A percentile compares a stretch with the other conserved stretches of the same genome.
These are phyloP conservation scores for Atrina japonica DNA, from an alignment of 2,888 invertebrate genomes.

Conservation along the genomic window DNA sequence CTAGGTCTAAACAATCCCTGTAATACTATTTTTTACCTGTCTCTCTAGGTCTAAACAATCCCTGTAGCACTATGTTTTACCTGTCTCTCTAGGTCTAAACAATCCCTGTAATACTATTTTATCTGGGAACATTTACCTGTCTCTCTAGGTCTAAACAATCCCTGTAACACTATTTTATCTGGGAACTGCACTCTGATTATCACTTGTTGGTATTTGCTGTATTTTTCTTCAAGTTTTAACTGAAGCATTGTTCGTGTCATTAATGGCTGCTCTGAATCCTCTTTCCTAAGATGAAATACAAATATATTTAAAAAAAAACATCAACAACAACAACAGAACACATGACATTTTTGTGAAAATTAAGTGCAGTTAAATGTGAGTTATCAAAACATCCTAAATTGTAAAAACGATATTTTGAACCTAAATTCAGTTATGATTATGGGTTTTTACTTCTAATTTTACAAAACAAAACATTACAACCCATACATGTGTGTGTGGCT, in stretches of 20 bases:
- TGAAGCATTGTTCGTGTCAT: slow-evolving; percentile 86
- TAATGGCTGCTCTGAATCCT: slow-evolving; percentile 87
- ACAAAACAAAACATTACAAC: too few species aligned
- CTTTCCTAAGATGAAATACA: not conserved
- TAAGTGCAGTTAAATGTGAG: too few species aligned
- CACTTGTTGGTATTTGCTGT: slow-evolving; percentile 88
- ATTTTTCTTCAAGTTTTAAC: slow-evolving; percentile 84
- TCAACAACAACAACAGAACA: too few species aligned
- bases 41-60: too few species aligned
- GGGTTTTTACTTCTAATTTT: too few species aligned
- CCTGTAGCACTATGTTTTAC: not conserved
- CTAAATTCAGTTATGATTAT: too few species aligned
- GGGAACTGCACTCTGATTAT: slow-evolving; percentile 94
- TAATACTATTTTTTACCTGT: too few species aligned
- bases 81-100: slow-evolving; percentile 85
- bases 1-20: too few species aligned
- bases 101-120: slow-evolving; percentile 91
- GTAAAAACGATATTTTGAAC: too few species aligned
- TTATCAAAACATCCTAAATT: too few species aligned
- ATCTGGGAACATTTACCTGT: slow-evolving; percentile 88
- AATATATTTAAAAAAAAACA: not conserved
- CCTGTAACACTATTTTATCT: slow-evolving; percentile 92
- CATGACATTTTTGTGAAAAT: too few species aligned
- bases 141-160: slow-evolving; percentile 89
- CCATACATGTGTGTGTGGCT: too few species aligned